A percentile compares a stretch with the other conserved stretches of the same genome.
phyloP scores from a whole-genome alignment of 2,888 invertebrate genomes.

The Unio delphinus region DNA sequence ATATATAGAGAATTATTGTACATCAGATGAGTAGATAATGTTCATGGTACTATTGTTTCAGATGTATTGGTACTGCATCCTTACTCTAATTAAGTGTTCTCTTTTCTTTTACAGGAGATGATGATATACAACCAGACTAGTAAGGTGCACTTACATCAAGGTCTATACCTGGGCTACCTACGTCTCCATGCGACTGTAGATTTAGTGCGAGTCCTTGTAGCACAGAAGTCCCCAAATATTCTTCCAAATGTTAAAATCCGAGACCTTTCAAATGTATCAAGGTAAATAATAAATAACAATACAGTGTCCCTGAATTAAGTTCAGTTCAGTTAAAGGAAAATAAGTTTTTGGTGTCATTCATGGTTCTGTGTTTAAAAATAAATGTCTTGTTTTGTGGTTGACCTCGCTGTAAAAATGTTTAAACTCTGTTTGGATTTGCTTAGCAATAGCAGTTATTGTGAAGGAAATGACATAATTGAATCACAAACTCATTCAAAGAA shows the following conservation, averaged over 20 bases:
- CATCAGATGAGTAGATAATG: too few relatives aligned
- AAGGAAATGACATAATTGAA: too few relatives aligned
- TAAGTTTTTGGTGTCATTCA: too few relatives aligned
- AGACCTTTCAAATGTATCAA: conserved; percentile 95
- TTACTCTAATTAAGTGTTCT: background rate
- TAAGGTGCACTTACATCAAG: conserved; percentile 85
- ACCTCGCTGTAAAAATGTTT: too few relatives aligned
- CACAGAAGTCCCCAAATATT: conserved; percentile 92
- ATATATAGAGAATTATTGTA: too few relatives aligned
- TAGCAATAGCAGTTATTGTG: too few relatives aligned
- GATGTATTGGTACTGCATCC: background rate
- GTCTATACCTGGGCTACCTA: conserved; percentile 94
- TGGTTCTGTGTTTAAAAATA: too few relatives aligned
- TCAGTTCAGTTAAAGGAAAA: too few relatives aligned
- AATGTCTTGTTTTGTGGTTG: too few relatives aligned
- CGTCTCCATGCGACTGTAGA: conserved; percentile 98
- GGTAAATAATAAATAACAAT: conserved; percentile 76
- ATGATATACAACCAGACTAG: conserved; percentile 84
- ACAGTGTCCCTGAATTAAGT: too few relatives aligned
- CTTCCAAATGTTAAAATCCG: conserved; percentile 93
- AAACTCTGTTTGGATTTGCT: too few relatives aligned
- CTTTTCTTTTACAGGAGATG: conserved; percentile 73
- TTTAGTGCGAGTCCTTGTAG: conserved; percentile 92
- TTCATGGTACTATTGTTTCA: background rate
- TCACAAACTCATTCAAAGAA: background rate